phyloP scores from a whole-genome alignment of 2,797 vertebrate species.

The Lindbergichthys nudifrons region DNA sequence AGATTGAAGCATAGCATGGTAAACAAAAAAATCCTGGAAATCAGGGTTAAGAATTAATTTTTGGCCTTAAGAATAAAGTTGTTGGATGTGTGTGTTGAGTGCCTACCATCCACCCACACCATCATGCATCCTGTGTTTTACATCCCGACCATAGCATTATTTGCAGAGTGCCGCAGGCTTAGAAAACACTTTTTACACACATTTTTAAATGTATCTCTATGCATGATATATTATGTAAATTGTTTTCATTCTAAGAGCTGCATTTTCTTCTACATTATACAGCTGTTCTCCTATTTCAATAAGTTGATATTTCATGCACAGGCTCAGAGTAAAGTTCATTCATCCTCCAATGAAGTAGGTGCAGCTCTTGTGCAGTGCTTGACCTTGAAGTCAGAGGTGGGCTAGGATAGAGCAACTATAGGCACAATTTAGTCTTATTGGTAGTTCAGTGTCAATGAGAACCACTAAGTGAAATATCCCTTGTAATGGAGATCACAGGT shows the following conservation, averaged over 20 bases:
- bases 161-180: conserved; percentile 22
- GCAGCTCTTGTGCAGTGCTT: not conserved
- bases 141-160: conserved; percentile 6
- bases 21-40: conserved; percentile 2
- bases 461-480: conserved; percentile 51
- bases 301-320: conserved; percentile 9
- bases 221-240: conserved; percentile 41
- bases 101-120: conserved; percentile 39
- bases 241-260: not conserved
- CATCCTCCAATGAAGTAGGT: conserved; percentile 19
- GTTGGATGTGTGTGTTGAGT: conserved; percentile 17
- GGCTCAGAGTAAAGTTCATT: not conserved
- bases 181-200: conserved; percentile 5
- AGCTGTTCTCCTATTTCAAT: conserved; percentile 18
- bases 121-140: conserved; percentile 11
- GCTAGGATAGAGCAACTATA: not conserved
- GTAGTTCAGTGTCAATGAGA: conserved; percentile 35
- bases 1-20: conserved; percentile 1
- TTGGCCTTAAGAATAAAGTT: conserved; percentile 18
- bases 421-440: conserved; percentile 15
- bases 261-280: not conserved
- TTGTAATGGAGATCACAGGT: conserved; percentile 56
- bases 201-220: conserved; percentile 15
- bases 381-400: conserved; percentile 1
- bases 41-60: conserved; percentile 8